Evolutionary conservation across 64 coral and sea anemone genomes (phyloP), one percentile per base, ranked within the genome.

Genomic region (Stichodactyla mertensii): DNA sequence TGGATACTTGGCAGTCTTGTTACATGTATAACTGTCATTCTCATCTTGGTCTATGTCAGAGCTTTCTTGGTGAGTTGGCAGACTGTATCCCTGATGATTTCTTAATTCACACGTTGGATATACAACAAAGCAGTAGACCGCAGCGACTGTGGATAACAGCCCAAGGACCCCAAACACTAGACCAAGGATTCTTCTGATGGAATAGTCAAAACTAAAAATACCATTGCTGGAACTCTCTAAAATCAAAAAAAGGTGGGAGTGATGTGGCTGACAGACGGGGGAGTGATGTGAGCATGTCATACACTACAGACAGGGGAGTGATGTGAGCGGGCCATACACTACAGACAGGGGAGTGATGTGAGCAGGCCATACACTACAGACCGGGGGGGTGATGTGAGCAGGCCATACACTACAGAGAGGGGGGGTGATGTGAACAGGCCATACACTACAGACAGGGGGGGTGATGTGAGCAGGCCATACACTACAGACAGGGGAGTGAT

Each of bases 81-180:
- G 26, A n/a, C 9, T 58, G 24, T 85, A 85, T 16, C 83, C 83
- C 5, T 85, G 55, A 20, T 60, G 83, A 6, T 23, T 57, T 8
- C n/a, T 31, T 20, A 7, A 26, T 24, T 27, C 59, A 64, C 55
- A 85, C 0, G 23, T 16, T 31, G 56, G 83, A 64, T 85, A 24
- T 0, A 55, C 83, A 24, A 55, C 15, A 85, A 23, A 85, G 83
- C 83, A 85, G 83, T 57, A 85, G 23, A 85, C 61, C 18, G 83
- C 55, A 57, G 16, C 9, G 51, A 85, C 24, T 10, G 83, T 85
- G 23, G 61, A 57, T 58, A 85, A 16, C 8, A 85, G 56, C 5
- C 20, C 83, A 36, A 64, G 27, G 7, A 58, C 9, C 6, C 83
- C 83, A 18, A 60, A 22, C 24, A 60, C 24, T 64, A 85, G 18